phyloP scores from a whole-genome alignment of 1,140 invertebrate genomes.

The Brachionus paranguensis region DNA sequence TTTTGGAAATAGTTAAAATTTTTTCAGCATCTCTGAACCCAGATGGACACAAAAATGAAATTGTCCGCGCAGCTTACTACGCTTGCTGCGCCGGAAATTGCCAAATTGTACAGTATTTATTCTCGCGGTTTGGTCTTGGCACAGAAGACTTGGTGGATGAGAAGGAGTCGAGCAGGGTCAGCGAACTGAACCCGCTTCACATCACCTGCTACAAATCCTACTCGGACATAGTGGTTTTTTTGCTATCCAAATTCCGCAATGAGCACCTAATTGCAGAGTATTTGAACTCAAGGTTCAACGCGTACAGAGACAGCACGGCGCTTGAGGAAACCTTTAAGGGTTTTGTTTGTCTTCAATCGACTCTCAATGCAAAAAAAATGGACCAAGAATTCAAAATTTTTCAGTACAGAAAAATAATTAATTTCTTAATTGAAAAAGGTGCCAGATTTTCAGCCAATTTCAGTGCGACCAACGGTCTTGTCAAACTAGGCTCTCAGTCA shows the following conservation, averaged over 20 bases:
- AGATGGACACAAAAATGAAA: neutral
- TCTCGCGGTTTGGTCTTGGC: neutral
- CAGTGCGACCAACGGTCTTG: neutral
- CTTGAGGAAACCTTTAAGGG: slow-evolving; percentile 36
- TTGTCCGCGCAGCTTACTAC: neutral
- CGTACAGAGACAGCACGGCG: neutral
- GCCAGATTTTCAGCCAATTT: slow-evolving; percentile 7
- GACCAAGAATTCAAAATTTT: neutral
- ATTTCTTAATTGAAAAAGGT: slow-evolving; percentile 17
- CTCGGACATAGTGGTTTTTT: neutral
- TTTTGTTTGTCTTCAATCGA: neutral
- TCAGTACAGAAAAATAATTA: slow-evolving; percentile 20
- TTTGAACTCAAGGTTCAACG: neutral
- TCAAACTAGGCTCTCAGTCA: neutral
- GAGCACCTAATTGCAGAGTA: neutral
- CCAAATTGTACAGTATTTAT: neutral
- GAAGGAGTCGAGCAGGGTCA: neutral
- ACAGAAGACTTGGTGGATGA: neutral
- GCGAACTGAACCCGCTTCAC: slow-evolving; percentile 19
- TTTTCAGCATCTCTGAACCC: neutral
- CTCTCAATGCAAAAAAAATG: neutral
- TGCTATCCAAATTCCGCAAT: neutral
- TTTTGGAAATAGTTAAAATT: neutral
- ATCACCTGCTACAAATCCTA: neutral
- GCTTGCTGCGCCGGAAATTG: neutral